Conservation (phyloP, 2,888 invertebrate genomes). For the Belgica antarctica region DNA sequence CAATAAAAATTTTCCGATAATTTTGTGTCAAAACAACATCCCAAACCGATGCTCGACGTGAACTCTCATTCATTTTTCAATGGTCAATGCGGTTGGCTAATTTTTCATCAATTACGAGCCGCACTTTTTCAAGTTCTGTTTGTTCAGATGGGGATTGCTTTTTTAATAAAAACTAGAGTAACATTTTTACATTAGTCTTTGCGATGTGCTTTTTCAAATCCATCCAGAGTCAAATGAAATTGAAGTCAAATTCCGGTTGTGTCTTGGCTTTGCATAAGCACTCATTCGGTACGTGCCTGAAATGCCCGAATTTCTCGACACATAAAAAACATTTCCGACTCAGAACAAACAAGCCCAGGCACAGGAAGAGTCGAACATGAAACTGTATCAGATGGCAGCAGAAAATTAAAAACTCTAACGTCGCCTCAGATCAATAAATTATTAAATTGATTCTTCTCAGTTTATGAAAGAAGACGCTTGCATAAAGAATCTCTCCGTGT, state of each 20-base stretch:
- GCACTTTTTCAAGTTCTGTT: no score
- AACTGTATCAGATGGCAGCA: slow-evolving; percentile 23
- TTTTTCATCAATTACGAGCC: not conserved
- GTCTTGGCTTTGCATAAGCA: slow-evolving; percentile 1
- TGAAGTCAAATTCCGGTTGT: no score
- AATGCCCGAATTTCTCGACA: not conserved
- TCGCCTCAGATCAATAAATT: slow-evolving; percentile 20
- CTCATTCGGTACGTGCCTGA: not conserved
- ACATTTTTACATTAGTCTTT: no score
- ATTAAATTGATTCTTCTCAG: slow-evolving; percentile 24
- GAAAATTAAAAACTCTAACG: slow-evolving; percentile 7
- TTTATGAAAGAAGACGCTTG: not conserved
- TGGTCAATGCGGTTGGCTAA: not conserved
- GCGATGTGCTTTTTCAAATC: no score
- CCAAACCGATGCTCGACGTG: not conserved
- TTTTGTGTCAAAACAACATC: slow-evolving; percentile 1
- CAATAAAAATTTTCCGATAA: slow-evolving; percentile 3
- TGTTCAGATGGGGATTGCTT: no score
- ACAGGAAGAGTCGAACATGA: not conserved
- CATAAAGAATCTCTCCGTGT: not conserved
- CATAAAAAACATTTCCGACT: not conserved
- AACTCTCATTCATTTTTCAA: not conserved
- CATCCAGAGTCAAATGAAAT: no score
- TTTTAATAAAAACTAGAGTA: no score
- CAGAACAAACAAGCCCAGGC: not conserved